phyloP scores from a whole-genome alignment of 2,888 invertebrate genomes.

The Eudemis profundana region DNA sequence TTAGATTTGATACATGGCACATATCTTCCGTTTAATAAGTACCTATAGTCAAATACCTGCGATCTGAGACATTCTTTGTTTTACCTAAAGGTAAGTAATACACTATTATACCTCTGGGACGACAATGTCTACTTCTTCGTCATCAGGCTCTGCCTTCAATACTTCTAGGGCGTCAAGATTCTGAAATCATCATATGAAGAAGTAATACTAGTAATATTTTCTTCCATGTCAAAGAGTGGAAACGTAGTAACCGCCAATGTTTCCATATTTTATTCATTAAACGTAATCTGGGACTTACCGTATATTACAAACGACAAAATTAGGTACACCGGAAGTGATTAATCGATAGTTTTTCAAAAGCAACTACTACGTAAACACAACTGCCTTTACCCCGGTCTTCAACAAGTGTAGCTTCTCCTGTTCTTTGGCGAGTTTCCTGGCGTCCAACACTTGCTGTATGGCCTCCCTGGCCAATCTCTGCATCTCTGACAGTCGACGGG shows the following conservation, averaged over 20 bases:
- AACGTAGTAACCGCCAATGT: too few species aligned
- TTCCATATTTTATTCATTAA: too few species aligned
- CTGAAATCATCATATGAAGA: slow-evolving; percentile 52
- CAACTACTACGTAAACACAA: neutral
- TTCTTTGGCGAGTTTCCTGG: slow-evolving; percentile 59
- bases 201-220: too few species aligned
- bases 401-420: slow-evolving; percentile 63
- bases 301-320: too few species aligned
- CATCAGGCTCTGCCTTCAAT: slow-evolving; percentile 57
- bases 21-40: too few species aligned
- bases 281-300: too few species aligned
- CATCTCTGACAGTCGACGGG: slow-evolving; percentile 69
- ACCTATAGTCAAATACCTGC: too few species aligned
- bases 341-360: neutral
- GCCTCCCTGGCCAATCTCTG: slow-evolving; percentile 69
- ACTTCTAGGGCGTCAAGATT: slow-evolving; percentile 63
- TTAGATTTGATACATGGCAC: too few species aligned
- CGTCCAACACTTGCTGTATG: slow-evolving; percentile 60
- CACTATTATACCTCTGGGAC: slow-evolving; percentile 61
- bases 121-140: slow-evolving; percentile 58
- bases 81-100: too few species aligned
- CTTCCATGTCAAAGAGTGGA: too few species aligned
- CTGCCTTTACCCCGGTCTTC: slow-evolving; percentile 71
- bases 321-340: too few species aligned
- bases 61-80: too few species aligned